phyloP scores from a whole-genome alignment of 2,797 vertebrate species.

The Diglossa cyanea region DNA sequence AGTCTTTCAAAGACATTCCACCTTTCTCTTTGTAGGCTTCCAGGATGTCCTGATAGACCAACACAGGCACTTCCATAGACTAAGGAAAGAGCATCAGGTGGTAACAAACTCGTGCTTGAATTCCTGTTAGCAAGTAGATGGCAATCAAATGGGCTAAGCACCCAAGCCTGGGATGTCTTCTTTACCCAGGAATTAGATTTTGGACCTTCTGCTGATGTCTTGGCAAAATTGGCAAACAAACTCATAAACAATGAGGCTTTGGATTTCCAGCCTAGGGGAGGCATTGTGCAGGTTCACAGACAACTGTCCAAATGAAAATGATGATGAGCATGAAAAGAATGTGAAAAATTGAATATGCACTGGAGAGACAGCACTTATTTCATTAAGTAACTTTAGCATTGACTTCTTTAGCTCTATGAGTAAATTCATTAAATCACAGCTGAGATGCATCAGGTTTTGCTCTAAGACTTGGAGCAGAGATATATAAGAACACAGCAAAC shows the following conservation, averaged over 20 bases:
- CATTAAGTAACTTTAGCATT: background rate
- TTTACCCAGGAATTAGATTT: background rate
- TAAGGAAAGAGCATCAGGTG: background rate
- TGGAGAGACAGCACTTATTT: background rate
- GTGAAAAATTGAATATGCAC: background rate
- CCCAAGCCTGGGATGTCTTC: background rate
- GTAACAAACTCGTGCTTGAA: background rate
- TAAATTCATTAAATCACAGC: background rate
- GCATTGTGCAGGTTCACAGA: background rate
- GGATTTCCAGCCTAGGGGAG: background rate
- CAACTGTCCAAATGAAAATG: background rate
- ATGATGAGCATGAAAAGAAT: background rate
- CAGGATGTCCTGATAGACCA: background rate
- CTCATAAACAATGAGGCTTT: background rate
- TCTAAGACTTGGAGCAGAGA: background rate
- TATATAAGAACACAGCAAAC: background rate
- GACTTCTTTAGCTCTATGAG: background rate
- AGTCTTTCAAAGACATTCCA: background rate
- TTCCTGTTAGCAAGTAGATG: background rate
- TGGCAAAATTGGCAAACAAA: background rate
- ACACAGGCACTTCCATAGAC: background rate
- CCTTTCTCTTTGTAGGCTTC: background rate
- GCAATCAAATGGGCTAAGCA: background rate
- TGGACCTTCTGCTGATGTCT: background rate
- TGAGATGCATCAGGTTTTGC: background rate